Evolutionary conservation across 1,140 invertebrate species (phyloP).

Genomic region (Drosophila malerkotliana): DNA sequence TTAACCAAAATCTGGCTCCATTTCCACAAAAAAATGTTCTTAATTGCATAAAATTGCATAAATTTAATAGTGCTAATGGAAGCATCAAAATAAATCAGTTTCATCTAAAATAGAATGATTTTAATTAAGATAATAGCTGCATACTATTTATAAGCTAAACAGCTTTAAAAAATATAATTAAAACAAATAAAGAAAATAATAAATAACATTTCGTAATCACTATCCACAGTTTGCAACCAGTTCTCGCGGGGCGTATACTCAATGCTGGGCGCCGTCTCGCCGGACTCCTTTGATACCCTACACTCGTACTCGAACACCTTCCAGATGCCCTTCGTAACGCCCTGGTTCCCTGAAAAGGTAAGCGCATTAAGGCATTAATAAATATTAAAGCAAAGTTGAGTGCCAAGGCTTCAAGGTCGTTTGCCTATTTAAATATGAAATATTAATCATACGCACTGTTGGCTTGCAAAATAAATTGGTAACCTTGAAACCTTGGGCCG

Average conservation of each 20-base stretch:
- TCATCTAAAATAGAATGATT: background rate
- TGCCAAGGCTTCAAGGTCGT: slow-evolving; percentile 18
- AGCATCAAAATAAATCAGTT: background rate
- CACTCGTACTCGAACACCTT: slow-evolving; percentile 98
- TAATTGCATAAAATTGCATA: slow-evolving; percentile 1
- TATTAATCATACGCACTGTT: slow-evolving; percentile 82
- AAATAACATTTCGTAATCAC: background rate
- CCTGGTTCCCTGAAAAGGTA: slow-evolving; percentile 96
- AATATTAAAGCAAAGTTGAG: slow-evolving; percentile 60
- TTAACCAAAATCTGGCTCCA: background rate
- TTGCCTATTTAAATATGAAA: slow-evolving; percentile 79
- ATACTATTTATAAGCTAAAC: background rate
- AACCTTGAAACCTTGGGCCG: slow-evolving; percentile 62
- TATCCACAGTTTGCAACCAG: slow-evolving; percentile 93
- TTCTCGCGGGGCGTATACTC: slow-evolving; percentile 95
- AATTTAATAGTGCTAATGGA: background rate
- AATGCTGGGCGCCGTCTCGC: slow-evolving; percentile 95
- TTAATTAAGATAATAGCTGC: background rate
- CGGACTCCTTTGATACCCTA: slow-evolving; percentile 96
- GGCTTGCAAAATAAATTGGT: slow-evolving; percentile 66
- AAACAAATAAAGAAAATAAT: background rate
- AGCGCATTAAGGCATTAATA: slow-evolving; percentile 76
- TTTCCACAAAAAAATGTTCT: background rate
- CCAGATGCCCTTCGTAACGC: slow-evolving; percentile 97
- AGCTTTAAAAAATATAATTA: no score